These are phyloP conservation scores for Aphis gossypii DNA, from an alignment of 1,140 invertebrate genomes.

Conservation along the genomic window DNA sequence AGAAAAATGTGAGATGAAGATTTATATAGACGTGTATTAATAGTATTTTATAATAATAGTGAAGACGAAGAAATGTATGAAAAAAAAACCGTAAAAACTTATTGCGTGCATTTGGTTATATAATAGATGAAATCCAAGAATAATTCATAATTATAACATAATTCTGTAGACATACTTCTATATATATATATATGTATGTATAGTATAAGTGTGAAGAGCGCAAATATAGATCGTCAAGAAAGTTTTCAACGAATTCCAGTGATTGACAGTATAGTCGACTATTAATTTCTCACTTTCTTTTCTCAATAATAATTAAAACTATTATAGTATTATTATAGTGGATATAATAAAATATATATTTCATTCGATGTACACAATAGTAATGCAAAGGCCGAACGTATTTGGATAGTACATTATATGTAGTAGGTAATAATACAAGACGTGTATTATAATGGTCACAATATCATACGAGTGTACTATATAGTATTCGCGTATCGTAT, in stretches of 20 bases:
- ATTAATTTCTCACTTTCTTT: slow-evolving; percentile 9
- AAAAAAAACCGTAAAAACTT: not conserved
- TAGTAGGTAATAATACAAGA: not conserved
- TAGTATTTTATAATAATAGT: not conserved
- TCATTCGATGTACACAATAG: not conserved
- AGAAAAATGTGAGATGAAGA: not conserved
- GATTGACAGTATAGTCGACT: not conserved
- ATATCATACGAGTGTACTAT: not conserved
- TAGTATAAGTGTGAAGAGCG: not conserved
- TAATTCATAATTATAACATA: not conserved
- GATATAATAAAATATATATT: not conserved
- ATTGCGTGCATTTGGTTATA: not conserved
- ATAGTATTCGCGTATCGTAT: not conserved
- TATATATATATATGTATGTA: not conserved
- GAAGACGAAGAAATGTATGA: not conserved
- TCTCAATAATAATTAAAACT: slow-evolving; percentile 1
- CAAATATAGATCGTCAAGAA: not conserved
- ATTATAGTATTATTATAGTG: not conserved
- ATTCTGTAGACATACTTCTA: not conserved
- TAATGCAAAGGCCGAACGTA: not conserved
- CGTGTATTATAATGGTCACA: not conserved
- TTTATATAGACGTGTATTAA: not conserved
- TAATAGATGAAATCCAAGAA: not conserved
- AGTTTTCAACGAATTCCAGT: slow-evolving; percentile 14
- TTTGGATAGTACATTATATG: too few relatives aligned